These are phyloP conservation scores for Aleadryas rufinucha DNA, from an alignment of 2,113 vertebrate species.

Conservation along the genomic window DNA sequence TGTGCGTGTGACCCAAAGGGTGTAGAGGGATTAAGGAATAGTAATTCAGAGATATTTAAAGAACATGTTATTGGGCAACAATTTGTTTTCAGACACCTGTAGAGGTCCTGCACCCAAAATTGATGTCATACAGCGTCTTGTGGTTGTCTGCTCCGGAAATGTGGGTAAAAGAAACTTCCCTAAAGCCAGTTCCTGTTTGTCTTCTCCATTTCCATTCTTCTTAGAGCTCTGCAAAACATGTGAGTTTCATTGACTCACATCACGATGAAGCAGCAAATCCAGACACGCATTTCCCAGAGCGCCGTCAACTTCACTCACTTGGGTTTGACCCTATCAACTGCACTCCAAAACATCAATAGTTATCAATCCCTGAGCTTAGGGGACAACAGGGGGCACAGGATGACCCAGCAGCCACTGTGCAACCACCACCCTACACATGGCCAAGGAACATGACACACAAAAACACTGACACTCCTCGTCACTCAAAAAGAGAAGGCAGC, in stretches of 20 bases:
- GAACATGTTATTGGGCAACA: neutral
- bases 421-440: neutral
- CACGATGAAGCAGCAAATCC: neutral
- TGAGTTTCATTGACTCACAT: conserved; percentile 13
- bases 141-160: conserved; percentile 42
- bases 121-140: conserved; percentile 26
- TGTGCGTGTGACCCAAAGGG: neutral
- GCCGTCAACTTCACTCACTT: neutral
- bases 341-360: neutral
- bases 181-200: conserved; percentile 44
- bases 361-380: neutral
- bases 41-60: neutral
- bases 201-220: conserved; percentile 3
- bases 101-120: neutral
- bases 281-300: neutral
- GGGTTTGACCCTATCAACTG: neutral
- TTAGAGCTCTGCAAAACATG: neutral
- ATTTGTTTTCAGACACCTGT: neutral
- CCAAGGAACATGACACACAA: neutral
- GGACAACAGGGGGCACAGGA: neutral
- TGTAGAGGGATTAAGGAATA: neutral
- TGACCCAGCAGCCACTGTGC: neutral
- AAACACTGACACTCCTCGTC: neutral
- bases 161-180: conserved; percentile 15
- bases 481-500: neutral